Evolutionary conservation across 2,797 vertebrate genomes (phyloP).

Genomic region (Catostomus latipinnis): DNA sequence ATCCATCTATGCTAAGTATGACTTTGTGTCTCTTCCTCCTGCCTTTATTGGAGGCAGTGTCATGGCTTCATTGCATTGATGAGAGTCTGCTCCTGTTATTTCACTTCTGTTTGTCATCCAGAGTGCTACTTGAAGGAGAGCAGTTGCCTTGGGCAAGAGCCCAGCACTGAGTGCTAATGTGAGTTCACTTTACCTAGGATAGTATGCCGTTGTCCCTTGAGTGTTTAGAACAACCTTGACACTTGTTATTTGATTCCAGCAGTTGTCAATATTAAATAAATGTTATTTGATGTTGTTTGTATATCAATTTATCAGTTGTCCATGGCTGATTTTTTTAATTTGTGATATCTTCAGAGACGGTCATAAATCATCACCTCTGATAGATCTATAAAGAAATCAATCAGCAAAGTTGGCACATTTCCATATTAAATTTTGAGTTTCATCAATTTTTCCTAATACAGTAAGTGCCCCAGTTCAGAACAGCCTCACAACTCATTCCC

Average conservation of each 20-base stretch:
- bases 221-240: constrained; percentile 18
- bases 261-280: constrained; percentile 33
- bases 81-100: constrained; percentile 44
- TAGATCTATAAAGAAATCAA: constrained; percentile 46
- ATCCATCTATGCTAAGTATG: constrained; percentile 39
- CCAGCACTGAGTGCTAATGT: constrained; percentile 3
- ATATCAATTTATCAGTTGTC: constrained; percentile 35
- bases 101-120: constrained; percentile 19
- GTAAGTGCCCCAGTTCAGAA: constrained; percentile 44
- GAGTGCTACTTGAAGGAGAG: constrained; percentile 34
- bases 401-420: constrained; percentile 36
- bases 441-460: constrained; percentile 52
- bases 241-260: constrained; percentile 31
- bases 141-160: constrained; percentile 26
- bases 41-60: constrained; percentile 43
- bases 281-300: constrained; percentile 30
- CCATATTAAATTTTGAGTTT: constrained; percentile 43
- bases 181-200: background rate
- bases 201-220: background rate
- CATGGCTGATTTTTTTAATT: constrained; percentile 1
- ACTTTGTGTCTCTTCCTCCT: constrained; percentile 34
- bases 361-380: constrained; percentile 49
- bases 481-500: constrained; percentile 39
- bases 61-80: constrained; percentile 38
- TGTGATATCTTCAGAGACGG: constrained; percentile 18